A percentile compares a stretch with the other conserved stretches of the same genome.
These are phyloP conservation scores for Pachyrhynchus sulphureomaculatus DNA, from an alignment of 1,140 invertebrate genomes.

Conservation along the genomic window DNA sequence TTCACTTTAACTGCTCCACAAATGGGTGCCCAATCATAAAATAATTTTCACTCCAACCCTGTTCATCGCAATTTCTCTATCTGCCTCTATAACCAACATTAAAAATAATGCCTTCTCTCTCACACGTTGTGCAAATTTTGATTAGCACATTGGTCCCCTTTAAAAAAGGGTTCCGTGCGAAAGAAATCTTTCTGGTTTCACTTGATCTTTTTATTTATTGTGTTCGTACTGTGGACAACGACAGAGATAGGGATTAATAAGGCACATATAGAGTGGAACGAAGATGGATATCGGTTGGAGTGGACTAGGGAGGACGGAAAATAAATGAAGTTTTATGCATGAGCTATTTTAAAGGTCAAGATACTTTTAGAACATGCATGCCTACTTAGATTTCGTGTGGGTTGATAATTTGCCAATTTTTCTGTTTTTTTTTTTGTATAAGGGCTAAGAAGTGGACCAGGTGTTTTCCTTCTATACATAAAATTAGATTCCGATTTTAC, in stretches of 20 bases:
- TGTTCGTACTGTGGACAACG: background rate
- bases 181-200: constrained; percentile 23
- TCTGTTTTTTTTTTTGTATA: background rate
- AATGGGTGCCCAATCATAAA: too few relatives aligned
- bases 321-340: constrained; percentile 25
- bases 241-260: background rate
- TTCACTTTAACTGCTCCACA: too few relatives aligned
- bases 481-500: too few relatives aligned
- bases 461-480: too few relatives aligned
- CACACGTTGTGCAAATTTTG: constrained; percentile 27
- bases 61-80: constrained; percentile 28
- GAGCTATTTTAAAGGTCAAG: constrained; percentile 32
- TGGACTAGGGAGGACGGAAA: background rate
- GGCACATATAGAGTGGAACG: background rate
- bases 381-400: constrained; percentile 21
- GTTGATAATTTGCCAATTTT: constrained; percentile 14
- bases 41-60: constrained; percentile 3
- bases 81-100: constrained; percentile 5
- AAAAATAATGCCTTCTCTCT: constrained; percentile 6
- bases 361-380: constrained; percentile 22
- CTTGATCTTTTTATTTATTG: background rate
- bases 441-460: constrained; percentile 1
- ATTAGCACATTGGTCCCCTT: constrained; percentile 30
- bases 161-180: constrained; percentile 31
- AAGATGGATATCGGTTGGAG: background rate